Evolutionary conservation across 2,113 vertebrate species (phyloP).

Genomic region (Ceuthmochares aereus): DNA sequence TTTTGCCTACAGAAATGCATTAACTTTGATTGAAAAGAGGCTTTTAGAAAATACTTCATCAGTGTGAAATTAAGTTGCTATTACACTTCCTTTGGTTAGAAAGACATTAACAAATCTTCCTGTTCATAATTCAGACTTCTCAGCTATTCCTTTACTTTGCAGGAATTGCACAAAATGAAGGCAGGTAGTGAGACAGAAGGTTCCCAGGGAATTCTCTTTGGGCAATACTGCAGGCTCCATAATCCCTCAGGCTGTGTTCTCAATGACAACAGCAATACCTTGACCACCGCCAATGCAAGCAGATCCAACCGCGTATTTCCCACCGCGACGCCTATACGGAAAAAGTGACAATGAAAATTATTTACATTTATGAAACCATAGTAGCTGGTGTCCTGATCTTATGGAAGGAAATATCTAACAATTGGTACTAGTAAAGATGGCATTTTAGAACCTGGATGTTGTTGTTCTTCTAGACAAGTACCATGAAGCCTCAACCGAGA

Average conservation of each 20-base stretch:
- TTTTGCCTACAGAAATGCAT: constrained; percentile 16
- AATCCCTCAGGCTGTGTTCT: constrained; percentile 79
- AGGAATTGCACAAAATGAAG: neutral
- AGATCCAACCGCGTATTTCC: constrained; percentile 90
- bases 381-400: neutral
- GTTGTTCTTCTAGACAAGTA: neutral
- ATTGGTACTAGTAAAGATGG: neutral
- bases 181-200: neutral
- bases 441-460: fast-evolving
- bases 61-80: neutral
- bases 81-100: neutral
- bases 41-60: neutral
- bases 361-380: neutral
- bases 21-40: neutral
- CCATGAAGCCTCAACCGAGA: fast-evolving
- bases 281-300: constrained; percentile 97
- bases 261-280: constrained; percentile 90
- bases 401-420: neutral
- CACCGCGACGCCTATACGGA: constrained; percentile 84
- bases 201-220: neutral
- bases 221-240: neutral
- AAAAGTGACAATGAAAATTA: neutral
- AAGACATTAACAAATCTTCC: neutral
- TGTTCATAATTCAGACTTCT: neutral
- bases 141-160: neutral